Evolutionary conservation across 1,140 invertebrate genomes (phyloP), one percentile per base, ranked within the genome.

Genomic region (Cydia pomonella): DNA sequence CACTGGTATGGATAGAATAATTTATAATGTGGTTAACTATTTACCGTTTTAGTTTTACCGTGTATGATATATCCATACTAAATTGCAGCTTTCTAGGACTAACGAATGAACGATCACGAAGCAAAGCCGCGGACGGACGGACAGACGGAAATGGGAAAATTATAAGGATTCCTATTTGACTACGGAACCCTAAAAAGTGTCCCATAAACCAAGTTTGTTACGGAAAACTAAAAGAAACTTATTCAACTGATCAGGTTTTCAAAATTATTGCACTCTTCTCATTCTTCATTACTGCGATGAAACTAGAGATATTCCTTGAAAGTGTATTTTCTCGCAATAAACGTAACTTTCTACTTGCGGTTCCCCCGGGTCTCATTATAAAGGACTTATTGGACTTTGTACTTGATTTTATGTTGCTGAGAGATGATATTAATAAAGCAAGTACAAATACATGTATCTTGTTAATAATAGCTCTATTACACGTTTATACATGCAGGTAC

Each of bases 291-390:
- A 59, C 21, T 59, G 18, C 53, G 9, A 12, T 59, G 21, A 59
- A 59, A 23, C 53, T 59, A 23, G 41, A 44, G 12, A 44, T 2
- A 44, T 44, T 44, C 12, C 21, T 59, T 59, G 53, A 59, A 59
- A 59, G 18, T 59, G 53, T 59, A 59, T 59, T 59, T 59, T 59
- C 53, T 59, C 21, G 53, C 53, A 23, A 59, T 59, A 59, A 23
- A 21, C 21, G 50, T 59, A 21, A 59, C 18, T 9, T 9, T 18
- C 16, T 18, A n/a, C n/a, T 21, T 59, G 53, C 21, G 53, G 53
- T 59, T 59, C 53, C 21, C 53, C 1, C 5, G 21, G 21, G 53
- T 9, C 53, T 59, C 53, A 59, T 59, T 59, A 59, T 59, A 59
- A 59, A 59, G 7, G 53, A 7, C 53, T 59, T 59, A 59, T 59